phyloP scores from a whole-genome alignment of 1,140 invertebrate genomes.

The Gonioctena quinquepunctata region DNA sequence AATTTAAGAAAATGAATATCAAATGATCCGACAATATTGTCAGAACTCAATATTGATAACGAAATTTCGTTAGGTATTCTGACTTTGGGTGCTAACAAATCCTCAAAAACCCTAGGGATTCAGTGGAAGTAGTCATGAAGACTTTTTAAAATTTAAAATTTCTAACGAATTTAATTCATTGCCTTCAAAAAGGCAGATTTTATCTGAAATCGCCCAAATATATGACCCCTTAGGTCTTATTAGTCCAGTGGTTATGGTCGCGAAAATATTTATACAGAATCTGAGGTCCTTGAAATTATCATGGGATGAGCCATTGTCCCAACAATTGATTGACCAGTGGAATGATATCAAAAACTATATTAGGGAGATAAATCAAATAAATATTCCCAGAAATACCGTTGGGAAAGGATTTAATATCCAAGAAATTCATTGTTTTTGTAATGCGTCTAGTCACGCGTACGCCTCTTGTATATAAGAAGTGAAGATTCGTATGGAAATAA shows the following conservation, averaged over 20 bases:
- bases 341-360: background rate
- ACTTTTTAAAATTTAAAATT: too few species aligned
- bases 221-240: background rate
- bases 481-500: background rate
- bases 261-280: background rate
- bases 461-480: background rate
- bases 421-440: background rate
- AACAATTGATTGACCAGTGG: background rate
- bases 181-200: too few species aligned
- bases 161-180: too few species aligned
- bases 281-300: background rate
- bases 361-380: background rate
- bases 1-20: background rate
- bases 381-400: background rate
- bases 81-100: background rate
- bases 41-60: too few species aligned
- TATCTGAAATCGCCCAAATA: too few species aligned
- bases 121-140: too few species aligned
- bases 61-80: background rate
- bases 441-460: background rate
- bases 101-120: slow-evolving; percentile 9
- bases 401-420: background rate
- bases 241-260: background rate
- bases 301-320: background rate
- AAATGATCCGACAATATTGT: background rate